phyloP scores from a whole-genome alignment of 1,140 invertebrate genomes.

The Sogatella furcifera region DNA sequence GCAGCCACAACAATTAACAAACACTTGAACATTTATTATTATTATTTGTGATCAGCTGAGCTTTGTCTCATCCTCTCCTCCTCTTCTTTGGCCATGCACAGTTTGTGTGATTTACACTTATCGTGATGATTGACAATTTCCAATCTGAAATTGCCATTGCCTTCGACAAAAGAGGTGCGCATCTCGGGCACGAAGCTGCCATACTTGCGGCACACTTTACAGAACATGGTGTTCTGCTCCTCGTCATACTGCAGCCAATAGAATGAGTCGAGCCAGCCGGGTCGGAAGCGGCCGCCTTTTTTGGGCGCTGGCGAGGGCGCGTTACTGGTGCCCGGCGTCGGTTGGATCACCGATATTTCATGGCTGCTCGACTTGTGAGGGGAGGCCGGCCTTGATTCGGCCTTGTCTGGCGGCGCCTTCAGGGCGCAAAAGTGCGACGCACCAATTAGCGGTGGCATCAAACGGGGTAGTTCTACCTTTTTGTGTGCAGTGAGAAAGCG shows the following conservation, averaged over 20 bases:
- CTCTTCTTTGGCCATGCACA: slow-evolving; percentile 43
- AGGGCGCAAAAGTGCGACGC: slow-evolving; percentile 13
- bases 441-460: slow-evolving; percentile 17
- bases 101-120: slow-evolving; percentile 59
- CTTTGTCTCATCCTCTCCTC: slow-evolving; percentile 9
- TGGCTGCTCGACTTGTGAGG: slow-evolving; percentile 24
- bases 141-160: slow-evolving; percentile 59
- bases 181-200: slow-evolving; percentile 53
- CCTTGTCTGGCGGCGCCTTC: neutral
- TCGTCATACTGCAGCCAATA: slow-evolving; percentile 58
- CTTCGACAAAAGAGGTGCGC: slow-evolving; percentile 58
- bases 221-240: slow-evolving; percentile 54
- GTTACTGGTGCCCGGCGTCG: slow-evolving; percentile 17
- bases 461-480: slow-evolving; percentile 24
- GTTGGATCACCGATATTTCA: slow-evolving; percentile 38
- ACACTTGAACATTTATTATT: too few relatives aligned
- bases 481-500: slow-evolving; percentile 14
- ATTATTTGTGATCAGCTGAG: neutral
- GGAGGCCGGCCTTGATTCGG: neutral
- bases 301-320: slow-evolving; percentile 27
- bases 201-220: slow-evolving; percentile 59
- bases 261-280: slow-evolving; percentile 51
- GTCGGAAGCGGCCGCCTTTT: slow-evolving; percentile 49
- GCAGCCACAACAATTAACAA: too few relatives aligned
- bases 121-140: slow-evolving; percentile 67